Base-by-base conservation (phyloP, 1,140 invertebrate species). In the Eriocheir sinensis region DNA sequence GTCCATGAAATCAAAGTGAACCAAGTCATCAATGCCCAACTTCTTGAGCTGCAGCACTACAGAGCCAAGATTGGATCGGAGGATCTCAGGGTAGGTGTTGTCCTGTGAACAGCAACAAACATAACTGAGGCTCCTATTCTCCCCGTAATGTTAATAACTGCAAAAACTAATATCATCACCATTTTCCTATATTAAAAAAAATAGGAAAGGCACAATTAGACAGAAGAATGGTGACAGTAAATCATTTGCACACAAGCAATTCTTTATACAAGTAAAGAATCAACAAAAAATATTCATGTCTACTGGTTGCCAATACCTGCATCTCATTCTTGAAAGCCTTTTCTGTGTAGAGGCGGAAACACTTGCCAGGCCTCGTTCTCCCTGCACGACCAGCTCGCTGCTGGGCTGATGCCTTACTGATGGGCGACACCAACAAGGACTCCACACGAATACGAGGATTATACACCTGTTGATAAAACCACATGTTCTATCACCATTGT, bases 1-100 rank as follows among this genome's bases (percentile, higher is more conserved):
- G 97, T 99, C 99, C 99, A 99, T 99, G 97, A 99, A 99, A 97
- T 99, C 99, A 97, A 99, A 99, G 97, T 99, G 99, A 53, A 99
- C 99, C 96, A 99, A 97, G 97, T 99, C 99, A 96, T 99, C 99
- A 96, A 99, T 99, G 95, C 99, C 99, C 60, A 99, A 97, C 97
- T 99, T 99, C 97, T 99, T 99, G 96, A 99, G 97, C 97, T 99
- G 99, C 92, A 99, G 97, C 83, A 99, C 99, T 95, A 99, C 99
- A 94, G 99, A 98, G 38, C 99, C 99, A 96, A 99, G 97, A 97
- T 99, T 99, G 38, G 99, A 99, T 96, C 99, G 97, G 94, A 99
- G 97, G 97, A 99, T 99, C 97, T 99, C 99, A 0, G 99, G 99
- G 97, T 99, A 99, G 0, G 99, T 99, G 96, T 99, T 99, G 95